These are phyloP conservation scores for Peromyscus aztecus DNA, from an alignment of 2,797 vertebrate genomes.

Conservation along the genomic window DNA sequence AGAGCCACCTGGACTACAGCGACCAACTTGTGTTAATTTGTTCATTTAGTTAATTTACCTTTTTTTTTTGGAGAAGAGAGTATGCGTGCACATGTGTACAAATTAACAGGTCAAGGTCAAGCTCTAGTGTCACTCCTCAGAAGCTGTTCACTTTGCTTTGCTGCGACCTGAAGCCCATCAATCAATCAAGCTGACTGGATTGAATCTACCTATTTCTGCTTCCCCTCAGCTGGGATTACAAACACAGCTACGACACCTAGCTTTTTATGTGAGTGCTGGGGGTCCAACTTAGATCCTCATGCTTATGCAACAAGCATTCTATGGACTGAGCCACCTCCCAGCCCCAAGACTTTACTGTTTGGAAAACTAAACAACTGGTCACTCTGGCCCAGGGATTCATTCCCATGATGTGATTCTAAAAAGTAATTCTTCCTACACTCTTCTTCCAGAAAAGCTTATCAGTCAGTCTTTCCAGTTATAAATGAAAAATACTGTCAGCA, in stretches of 20 bases:
- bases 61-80: neutral
- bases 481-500: constrained; percentile 54
- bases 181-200: neutral
- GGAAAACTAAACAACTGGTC: neutral
- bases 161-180: neutral
- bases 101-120: neutral
- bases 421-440: neutral
- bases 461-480: constrained; percentile 24
- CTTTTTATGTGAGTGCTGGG: neutral
- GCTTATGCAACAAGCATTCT: neutral
- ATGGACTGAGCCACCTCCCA: neutral
- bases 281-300: neutral
- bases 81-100: neutral
- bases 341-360: neutral
- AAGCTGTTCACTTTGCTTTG: neutral
- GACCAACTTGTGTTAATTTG: neutral
- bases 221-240: neutral
- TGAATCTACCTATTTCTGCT: neutral
- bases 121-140: neutral
- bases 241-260: neutral
- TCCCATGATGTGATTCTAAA: neutral
- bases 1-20: constrained; percentile 12
- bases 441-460: constrained; percentile 8
- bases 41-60: neutral
- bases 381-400: neutral